Percentiles rank a stretch among this genome's conserved stretches.
These are phyloP conservation scores for Saccostrea glomerata DNA, from an alignment of 1,140 invertebrate genomes.

Conservation along the genomic window DNA sequence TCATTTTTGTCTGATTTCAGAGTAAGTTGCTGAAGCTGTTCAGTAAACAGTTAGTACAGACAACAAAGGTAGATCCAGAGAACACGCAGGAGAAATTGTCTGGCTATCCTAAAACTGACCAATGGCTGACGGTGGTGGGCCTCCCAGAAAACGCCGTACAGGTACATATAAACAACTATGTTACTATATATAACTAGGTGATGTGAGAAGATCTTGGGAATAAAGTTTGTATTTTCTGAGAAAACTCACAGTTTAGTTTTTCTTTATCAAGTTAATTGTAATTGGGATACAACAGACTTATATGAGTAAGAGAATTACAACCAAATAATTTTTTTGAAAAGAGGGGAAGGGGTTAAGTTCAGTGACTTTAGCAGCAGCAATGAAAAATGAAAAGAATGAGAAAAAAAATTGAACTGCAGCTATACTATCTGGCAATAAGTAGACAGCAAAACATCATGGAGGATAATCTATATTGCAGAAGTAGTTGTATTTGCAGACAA, in stretches of 20 bases:
- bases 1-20: slow-evolving; percentile 80
- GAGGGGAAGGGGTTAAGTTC: neutral
- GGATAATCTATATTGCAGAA: neutral
- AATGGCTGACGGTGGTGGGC: slow-evolving; percentile 95
- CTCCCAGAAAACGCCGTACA: slow-evolving; percentile 86
- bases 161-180: slow-evolving; percentile 79
- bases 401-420: too few relatives aligned
- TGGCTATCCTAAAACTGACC: slow-evolving; percentile 86
- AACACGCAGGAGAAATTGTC: slow-evolving; percentile 66
- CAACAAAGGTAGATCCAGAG: slow-evolving; percentile 83
- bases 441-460: too few relatives aligned
- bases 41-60: slow-evolving; percentile 92
- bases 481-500: neutral
- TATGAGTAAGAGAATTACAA: neutral
- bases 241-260: too few relatives aligned
- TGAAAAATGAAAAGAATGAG: too few relatives aligned
- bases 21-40: slow-evolving; percentile 96
- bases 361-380: too few relatives aligned
- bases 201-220: too few relatives aligned
- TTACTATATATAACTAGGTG: neutral
- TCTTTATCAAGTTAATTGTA: too few relatives aligned
- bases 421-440: too few relatives aligned
- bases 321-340: neutral
- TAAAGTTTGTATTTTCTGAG: too few relatives aligned
- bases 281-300: too few relatives aligned